phyloP scores from a whole-genome alignment of 2,888 invertebrate species.

The Erpobdella octoculata region DNA sequence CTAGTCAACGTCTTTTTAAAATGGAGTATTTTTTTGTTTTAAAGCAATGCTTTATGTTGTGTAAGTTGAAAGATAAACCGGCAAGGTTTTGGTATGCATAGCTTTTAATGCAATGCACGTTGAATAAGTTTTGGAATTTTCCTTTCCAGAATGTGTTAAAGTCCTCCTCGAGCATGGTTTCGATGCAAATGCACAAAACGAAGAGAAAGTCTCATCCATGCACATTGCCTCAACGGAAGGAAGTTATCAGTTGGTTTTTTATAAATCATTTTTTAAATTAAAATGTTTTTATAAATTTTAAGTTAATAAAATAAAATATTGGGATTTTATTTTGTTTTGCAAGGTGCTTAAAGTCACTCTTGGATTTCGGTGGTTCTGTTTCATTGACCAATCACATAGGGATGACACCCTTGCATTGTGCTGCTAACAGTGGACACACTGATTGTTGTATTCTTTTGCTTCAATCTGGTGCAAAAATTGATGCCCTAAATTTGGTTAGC shows the following conservation, averaged over 20 bases:
- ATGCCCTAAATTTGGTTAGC: constrained; percentile 40
- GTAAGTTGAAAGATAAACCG: too few relatives aligned
- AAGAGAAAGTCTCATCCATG: constrained; percentile 43
- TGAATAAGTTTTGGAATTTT: not conserved
- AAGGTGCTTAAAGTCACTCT: constrained; percentile 43
- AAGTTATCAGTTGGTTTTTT: constrained; percentile 39
- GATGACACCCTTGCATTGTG: constrained; percentile 45
- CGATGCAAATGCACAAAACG: constrained; percentile 40
- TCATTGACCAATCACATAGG: constrained; percentile 40
- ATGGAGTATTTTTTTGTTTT: too few relatives aligned
- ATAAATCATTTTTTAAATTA: not conserved
- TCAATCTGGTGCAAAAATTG: constrained; percentile 43
- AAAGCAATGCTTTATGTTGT: too few relatives aligned
- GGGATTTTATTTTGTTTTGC: constrained; percentile 3
- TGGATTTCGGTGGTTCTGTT: constrained; percentile 42
- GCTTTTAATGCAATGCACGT: not conserved
- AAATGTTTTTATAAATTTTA: not conserved
- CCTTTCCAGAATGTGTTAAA: constrained; percentile 43
- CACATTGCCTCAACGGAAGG: constrained; percentile 45
- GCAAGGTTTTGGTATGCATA: too few relatives aligned
- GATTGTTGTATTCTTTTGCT: constrained; percentile 43
- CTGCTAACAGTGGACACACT: constrained; percentile 43
- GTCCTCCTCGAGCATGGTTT: constrained; percentile 44
- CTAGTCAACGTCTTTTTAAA: too few relatives aligned
- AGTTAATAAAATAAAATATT: not conserved